These are phyloP conservation scores for Triplophysa dalaica DNA, from an alignment of 2,113 vertebrate species.

Conservation along the genomic window DNA sequence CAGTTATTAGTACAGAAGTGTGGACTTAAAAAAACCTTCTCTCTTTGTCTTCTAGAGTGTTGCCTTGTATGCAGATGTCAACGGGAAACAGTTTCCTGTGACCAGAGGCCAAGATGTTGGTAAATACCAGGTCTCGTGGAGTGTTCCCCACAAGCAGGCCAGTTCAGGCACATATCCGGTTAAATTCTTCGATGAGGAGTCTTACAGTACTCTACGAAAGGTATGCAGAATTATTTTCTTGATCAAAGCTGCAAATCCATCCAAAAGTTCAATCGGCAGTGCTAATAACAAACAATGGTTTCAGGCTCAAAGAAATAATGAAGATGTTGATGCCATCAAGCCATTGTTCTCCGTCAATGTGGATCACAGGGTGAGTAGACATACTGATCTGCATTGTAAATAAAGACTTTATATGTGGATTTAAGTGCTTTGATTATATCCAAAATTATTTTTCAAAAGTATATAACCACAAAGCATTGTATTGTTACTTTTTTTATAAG, in stretches of 20 bases:
- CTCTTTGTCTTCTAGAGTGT: slow-evolving; percentile 75
- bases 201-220: slow-evolving; percentile 85
- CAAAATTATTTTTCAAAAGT: background rate
- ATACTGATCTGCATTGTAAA: background rate
- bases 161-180: slow-evolving; percentile 87
- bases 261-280: background rate
- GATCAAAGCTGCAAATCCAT: background rate
- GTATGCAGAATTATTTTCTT: slow-evolving; percentile 52
- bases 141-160: slow-evolving; percentile 85
- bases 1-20: background rate
- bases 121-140: slow-evolving; percentile 93
- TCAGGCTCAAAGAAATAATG: slow-evolving; percentile 90
- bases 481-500: background rate
- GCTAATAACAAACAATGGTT: slow-evolving; percentile 19
- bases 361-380: slow-evolving; percentile 84
- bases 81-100: slow-evolving; percentile 90
- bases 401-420: background rate
- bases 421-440: too few species aligned
- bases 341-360: slow-evolving; percentile 88
- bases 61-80: slow-evolving; percentile 88
- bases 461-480: background rate
- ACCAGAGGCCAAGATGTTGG: slow-evolving; percentile 90
- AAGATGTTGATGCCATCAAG: slow-evolving; percentile 81
- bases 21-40: background rate
- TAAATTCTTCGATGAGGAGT: slow-evolving; percentile 92